Base-by-base conservation (phyloP, 2,888 invertebrate genomes). In the Watsonalla binaria region DNA sequence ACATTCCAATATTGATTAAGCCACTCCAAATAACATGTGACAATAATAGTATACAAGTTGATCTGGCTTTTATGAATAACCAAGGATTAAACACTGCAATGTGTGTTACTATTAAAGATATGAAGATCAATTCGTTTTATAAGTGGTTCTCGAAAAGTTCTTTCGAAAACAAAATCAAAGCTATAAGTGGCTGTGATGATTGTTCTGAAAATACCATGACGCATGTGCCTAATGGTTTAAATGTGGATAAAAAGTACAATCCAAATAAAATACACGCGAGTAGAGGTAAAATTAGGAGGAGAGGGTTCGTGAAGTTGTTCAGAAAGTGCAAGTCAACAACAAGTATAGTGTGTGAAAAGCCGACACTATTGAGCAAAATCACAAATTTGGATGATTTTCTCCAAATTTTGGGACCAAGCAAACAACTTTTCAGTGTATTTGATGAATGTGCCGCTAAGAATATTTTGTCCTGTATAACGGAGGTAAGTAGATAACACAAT, bases 311-410 rank as follows among this genome's bases (percentile, higher is more conserved):
- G 5, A 84, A 62, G 60, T 68, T 82, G 14, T 77, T 81, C 51
- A 84, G 72, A 59, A 88, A 84, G 72, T 84, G 80, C 56, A 86
- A 84, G 68, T 84, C 80, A 0, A 73, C 78, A 6, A 74, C 79
- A 0, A 79, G 76, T 51, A 70, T 81, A 56, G 57, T 66, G 0
- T 65, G 55, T 39, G 73, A 76, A 54, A 76, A 61, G 58, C 60
- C 39, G 51, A 81, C 74, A 8, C 59, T 73, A 55, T 58, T 90
- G 13, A 69, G 63, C 60, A 80, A 78, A 73, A 82, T 89, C 49
- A 66, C 60, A 0, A 82, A 72, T 62, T 55, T 85, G n/a, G 82
- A 87, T 1, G 85, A 87, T n/a, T 89, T 90, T 59, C 78, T 83
- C 37, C 69, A 77, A 74, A 71, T 75, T 34, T 56, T 90, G n/a